Percentiles rank a stretch among this genome's conserved stretches.
These are phyloP conservation scores for Idaea straminata DNA, from an alignment of 2,888 invertebrate species.

Conservation along the genomic window DNA sequence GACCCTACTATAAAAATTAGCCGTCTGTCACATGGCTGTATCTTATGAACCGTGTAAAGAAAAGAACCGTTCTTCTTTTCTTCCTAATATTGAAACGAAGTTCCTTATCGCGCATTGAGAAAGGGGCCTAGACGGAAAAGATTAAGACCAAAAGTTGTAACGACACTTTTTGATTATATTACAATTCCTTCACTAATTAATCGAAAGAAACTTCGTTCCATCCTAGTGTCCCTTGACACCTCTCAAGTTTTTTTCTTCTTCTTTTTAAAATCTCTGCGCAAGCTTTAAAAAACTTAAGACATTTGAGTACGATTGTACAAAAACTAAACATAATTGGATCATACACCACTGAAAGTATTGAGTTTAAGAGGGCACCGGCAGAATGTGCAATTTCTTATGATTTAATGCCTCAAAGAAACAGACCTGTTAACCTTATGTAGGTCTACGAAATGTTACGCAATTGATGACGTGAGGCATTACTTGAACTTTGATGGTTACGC, in stretches of 20 bases:
- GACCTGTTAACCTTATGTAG: neutral
- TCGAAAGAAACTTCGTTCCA: too few relatives aligned
- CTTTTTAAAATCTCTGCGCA: neutral
- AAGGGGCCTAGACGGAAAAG: too few relatives aligned
- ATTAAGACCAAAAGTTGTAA: too few relatives aligned
- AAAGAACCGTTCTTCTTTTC: neutral
- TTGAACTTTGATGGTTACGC: neutral
- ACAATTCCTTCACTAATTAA: too few relatives aligned
- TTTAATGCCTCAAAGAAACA: neutral
- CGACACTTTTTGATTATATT: too few relatives aligned
- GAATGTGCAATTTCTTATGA: neutral
- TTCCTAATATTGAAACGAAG: too few relatives aligned
- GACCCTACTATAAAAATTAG: too few relatives aligned
- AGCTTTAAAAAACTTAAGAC: neutral
- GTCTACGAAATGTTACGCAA: neutral
- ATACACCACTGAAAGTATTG: neutral
- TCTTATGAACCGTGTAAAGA: neutral
- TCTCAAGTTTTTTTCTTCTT: too few relatives aligned
- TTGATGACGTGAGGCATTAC: neutral
- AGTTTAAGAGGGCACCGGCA: neutral
- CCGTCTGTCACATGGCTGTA: neutral
- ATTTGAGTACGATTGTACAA: neutral
- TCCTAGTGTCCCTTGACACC: too few relatives aligned
- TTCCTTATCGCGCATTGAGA: too few relatives aligned
- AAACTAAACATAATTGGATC: neutral